Evolutionary conservation across 92 coral and sea anemone genomes (phyloP).

Genomic region (Epizoanthus fatuus): DNA sequence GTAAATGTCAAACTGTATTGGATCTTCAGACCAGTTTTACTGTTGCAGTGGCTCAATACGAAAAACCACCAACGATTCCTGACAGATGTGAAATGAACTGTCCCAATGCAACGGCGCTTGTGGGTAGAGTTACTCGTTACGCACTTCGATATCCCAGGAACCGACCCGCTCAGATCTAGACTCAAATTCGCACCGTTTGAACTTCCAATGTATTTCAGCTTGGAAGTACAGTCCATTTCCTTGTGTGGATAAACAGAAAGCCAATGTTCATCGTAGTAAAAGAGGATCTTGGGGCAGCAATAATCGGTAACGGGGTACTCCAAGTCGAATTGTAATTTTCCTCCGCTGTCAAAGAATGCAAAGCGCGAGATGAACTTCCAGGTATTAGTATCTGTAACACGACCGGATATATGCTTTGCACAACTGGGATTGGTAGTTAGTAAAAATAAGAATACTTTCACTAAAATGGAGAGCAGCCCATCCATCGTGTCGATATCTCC

Average conservation of each 20-base stretch:
- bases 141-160: slow-evolving; percentile 40
- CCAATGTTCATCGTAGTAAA: slow-evolving; percentile 73
- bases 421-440: background rate
- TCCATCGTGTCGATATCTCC: slow-evolving; percentile 1
- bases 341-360: slow-evolving; percentile 66
- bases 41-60: slow-evolving; percentile 74
- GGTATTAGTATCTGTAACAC: slow-evolving; percentile 32
- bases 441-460: slow-evolving; percentile 1
- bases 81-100: slow-evolving; percentile 51
- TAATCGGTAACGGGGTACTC: slow-evolving; percentile 59
- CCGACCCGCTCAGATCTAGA: slow-evolving; percentile 19
- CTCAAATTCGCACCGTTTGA: slow-evolving; percentile 44
- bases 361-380: slow-evolving; percentile 72
- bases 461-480: background rate
- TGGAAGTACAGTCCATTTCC: slow-evolving; percentile 66
- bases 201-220: slow-evolving; percentile 49
- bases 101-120: slow-evolving; percentile 75
- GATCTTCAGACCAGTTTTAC: slow-evolving; percentile 60
- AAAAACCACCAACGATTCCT: slow-evolving; percentile 77
- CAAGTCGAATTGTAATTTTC: slow-evolving; percentile 63
- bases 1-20: slow-evolving; percentile 68
- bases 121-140: slow-evolving; percentile 12
- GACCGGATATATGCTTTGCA: slow-evolving; percentile 70
- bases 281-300: slow-evolving; percentile 78
- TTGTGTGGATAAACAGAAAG: slow-evolving; percentile 56